These are phyloP conservation scores for Zalophus californianus DNA, from an alignment of 2,797 vertebrate genomes.

Conservation along the genomic window DNA sequence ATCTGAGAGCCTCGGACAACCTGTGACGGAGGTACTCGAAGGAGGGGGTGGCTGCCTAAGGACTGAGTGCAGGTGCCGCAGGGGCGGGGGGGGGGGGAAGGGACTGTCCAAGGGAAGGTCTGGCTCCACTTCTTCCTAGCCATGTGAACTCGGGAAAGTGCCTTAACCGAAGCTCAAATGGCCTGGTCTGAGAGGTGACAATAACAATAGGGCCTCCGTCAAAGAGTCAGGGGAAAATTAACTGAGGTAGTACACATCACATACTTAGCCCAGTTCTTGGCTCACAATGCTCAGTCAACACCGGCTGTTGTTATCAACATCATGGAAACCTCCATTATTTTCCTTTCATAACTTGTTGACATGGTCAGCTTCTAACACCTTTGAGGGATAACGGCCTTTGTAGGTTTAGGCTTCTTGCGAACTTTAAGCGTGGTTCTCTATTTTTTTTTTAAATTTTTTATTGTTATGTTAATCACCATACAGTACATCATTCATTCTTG, in stretches of 20 bases:
- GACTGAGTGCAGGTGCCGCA: neutral
- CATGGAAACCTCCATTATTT: accelerated
- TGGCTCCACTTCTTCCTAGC: neutral
- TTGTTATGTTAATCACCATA: too few species aligned
- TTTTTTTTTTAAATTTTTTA: too few species aligned
- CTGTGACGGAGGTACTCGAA: neutral
- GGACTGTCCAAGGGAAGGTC: accelerated
- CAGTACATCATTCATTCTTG: too few species aligned
- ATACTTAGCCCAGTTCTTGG: neutral
- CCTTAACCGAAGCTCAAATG: neutral
- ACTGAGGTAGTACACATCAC: neutral
- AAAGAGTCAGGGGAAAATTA: neutral
- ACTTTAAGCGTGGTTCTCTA: neutral
- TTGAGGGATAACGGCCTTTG: neutral
- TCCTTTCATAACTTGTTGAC: neutral
- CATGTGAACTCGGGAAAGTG: neutral
- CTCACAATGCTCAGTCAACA: accelerated
- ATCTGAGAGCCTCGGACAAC: neutral
- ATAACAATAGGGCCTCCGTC: neutral
- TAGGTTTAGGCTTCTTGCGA: neutral
- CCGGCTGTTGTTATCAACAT: neutral
- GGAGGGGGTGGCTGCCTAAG: too few species aligned
- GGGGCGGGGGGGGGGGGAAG: neutral
- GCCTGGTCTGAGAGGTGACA: neutral
- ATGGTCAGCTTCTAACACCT: neutral